Evolutionary conservation across 2,888 invertebrate species (phyloP).

Genomic region (Zygothrica quintamaculata): DNA sequence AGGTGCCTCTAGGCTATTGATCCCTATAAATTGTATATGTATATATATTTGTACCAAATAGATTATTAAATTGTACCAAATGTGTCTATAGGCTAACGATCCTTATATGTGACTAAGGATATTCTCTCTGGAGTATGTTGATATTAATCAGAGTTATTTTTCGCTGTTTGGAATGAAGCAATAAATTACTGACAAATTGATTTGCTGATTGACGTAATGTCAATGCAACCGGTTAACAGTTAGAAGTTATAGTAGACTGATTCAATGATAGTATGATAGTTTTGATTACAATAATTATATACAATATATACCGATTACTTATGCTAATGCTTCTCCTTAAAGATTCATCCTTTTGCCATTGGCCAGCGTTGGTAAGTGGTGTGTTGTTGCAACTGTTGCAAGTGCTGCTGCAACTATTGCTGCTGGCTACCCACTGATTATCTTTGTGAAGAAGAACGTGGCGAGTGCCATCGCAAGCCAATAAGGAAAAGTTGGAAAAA

Average conservation of each 20-base stretch:
- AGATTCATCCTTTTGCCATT: constrained; percentile 20
- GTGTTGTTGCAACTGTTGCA: constrained; percentile 51
- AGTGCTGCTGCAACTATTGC: constrained; percentile 27
- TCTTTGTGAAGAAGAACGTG: constrained; percentile 47
- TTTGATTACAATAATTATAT: constrained; percentile 50
- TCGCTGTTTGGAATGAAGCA: not conserved
- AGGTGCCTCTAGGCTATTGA: too few relatives aligned
- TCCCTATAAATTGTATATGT: too few relatives aligned
- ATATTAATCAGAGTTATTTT: not conserved
- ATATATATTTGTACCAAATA: too few relatives aligned
- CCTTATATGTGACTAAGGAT: too few relatives aligned
- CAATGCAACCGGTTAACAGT: constrained; percentile 3
- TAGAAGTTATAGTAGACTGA: not conserved
- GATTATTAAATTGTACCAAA: too few relatives aligned
- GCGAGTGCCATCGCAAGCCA: constrained; percentile 15
- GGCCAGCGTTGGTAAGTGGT: constrained; percentile 20
- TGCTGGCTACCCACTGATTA: constrained; percentile 66
- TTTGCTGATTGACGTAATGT: constrained; percentile 18
- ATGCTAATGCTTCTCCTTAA: constrained; percentile 52
- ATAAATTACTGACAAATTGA: constrained; percentile 19
- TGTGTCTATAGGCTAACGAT: too few relatives aligned
- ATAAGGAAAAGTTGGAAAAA: too few relatives aligned
- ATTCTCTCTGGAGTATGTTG: too few relatives aligned
- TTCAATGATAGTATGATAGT: constrained; percentile 6
- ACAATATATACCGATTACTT: constrained; percentile 61